Conservation (phyloP, 1,140 invertebrate genomes). For the silkworm (Bombyx mori) region DNA sequence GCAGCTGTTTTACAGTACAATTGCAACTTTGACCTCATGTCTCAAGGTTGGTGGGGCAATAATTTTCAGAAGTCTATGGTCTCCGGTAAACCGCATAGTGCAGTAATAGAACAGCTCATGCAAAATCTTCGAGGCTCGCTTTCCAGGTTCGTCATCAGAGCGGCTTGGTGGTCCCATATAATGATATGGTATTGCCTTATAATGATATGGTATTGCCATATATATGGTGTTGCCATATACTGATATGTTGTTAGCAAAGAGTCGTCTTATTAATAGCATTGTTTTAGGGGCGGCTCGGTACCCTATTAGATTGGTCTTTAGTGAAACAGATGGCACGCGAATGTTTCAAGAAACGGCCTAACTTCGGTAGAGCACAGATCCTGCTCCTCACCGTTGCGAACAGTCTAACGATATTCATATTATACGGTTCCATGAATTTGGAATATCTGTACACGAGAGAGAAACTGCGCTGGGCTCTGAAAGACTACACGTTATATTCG, state of each 20-base stretch:
- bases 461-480: conserved; percentile 77
- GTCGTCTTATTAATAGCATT: conserved; percentile 7
- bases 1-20: too few relatives aligned
- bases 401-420: conserved; percentile 70
- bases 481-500: conserved; percentile 73
- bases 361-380: conserved; percentile 73
- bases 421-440: conserved; percentile 71
- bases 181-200: too few relatives aligned
- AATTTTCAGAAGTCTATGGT: too few relatives aligned
- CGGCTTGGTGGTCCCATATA: too few relatives aligned
- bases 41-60: too few relatives aligned
- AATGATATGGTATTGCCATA: too few relatives aligned
- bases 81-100: too few relatives aligned
- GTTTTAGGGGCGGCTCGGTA: conserved; percentile 50
- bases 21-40: too few relatives aligned
- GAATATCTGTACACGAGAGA: conserved; percentile 76
- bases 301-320: conserved; percentile 72
- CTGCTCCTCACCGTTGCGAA: conserved; percentile 74
- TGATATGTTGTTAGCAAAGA: not conserved
- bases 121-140: too few relatives aligned
- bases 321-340: conserved; percentile 74
- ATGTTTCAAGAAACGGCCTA: conserved; percentile 73
- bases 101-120: too few relatives aligned
- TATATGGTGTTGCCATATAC: too few relatives aligned
- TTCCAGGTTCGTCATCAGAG: too few relatives aligned